Evolutionary conservation across 2,888 invertebrate genomes (phyloP), one percentile per base, ranked within the genome.

Genomic region (Andrena haemorrhoa): DNA sequence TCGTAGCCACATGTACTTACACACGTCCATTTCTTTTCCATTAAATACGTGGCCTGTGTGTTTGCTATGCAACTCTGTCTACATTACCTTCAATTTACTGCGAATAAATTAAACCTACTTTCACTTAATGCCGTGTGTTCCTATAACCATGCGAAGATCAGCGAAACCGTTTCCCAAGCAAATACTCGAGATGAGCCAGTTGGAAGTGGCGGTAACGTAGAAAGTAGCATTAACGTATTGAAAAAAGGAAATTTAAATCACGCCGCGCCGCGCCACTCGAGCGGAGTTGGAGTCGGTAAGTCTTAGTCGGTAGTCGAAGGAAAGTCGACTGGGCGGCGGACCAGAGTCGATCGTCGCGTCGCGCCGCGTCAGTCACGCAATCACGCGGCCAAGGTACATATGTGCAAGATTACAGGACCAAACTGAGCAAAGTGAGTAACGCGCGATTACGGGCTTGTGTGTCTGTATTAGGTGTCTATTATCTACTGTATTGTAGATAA

Each of bases 21-120:
- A 31, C n/a, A 20, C 53, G 33, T 23, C 68, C 35, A 35, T 41
- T 41, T 41, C 4, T 41, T 41, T 41, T 4, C 16, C 16, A 41
- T 41, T 12, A 41, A 16, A 26, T 33, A 51, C 23, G 31, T 26
- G 49, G 29, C 51, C 60, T 74, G 69, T 72, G 60, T 73, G 78
- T 77, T 23, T 66, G 56, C 53, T 60, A 75, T 66, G 47, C 70
- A 64, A 51, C 64, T 74, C 53, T 77, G 71, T 84, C 84, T 86
- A 78, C 75, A 81, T 75, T 64, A 74, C 33, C 65, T 65, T 86
- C 56, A 47, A 79, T 61, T 72, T 31, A 86, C 87, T 85, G 79
- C 87, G 79, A 91, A 90, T 91, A 91, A 91, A 91, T 88, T 83
- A 88, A 89, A 90, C 73, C 80, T 77, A 76, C 86, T 91, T 91